Base-by-base conservation (phyloP, 2,888 invertebrate species). In the Elmis aenea region DNA sequence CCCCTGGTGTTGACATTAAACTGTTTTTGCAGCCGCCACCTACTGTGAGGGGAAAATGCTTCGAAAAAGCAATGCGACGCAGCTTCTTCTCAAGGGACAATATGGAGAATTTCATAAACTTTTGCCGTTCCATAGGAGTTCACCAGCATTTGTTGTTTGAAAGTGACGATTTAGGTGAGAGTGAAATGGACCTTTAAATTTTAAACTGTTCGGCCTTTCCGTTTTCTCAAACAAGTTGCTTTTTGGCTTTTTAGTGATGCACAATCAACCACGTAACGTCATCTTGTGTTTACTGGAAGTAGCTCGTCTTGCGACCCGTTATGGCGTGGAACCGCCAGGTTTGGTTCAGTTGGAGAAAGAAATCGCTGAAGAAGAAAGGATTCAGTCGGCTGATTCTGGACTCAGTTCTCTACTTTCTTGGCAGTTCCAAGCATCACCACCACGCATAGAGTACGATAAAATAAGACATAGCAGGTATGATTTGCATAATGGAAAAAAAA, bases 31-130 rank as follows among this genome's bases (percentile, higher is more conserved):
- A 85, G 85, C 74, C 79, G 45, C 73, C 80, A 49, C 87, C 87
- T 8, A 72, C 72, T 35, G 79, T 87, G 56, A 75, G 79, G 52
- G 83, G 83, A 14, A 79, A 85, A 54, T 86, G 85, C 65, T 86
- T 88, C 76, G 84, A 84, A 68, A 84, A 83, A 55, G 90, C 90
- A 8, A 83, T 85, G 39, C 76, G 86, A 6, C 78, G 86, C 49
- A 88, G 87, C 57, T 92, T 91, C 74, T 91, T 88, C 68, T 88
- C 90, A 0, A 64, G 91, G 24, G 91, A 92, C 69, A 91, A 91
- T 68, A 84, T 87, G 54, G 88, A 88, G 58, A 89, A 89, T 69
- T 92, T 91, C 67, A 81, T 91, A 52, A 81, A 82, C 44, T 91
- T 91, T 74, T 89, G 89, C 61, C 76, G 85, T 36, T 80, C 85